Conservation (phyloP, 2,797 vertebrate species). For the Sebastiscus albofasciatus region DNA sequence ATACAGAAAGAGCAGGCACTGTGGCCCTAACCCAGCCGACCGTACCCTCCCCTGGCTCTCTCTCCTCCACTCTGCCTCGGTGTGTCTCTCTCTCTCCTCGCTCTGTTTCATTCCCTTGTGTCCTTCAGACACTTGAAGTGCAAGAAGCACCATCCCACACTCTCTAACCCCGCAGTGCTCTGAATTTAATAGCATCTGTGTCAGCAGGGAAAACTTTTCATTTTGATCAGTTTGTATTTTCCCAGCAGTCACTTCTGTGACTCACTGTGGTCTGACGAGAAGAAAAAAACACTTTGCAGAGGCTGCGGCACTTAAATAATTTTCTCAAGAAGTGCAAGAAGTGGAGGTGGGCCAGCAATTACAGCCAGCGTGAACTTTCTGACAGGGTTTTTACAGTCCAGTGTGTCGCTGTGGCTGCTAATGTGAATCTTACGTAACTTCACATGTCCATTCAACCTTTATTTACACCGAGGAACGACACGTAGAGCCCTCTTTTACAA, state of each 20-base stretch:
- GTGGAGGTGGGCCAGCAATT: conserved; percentile 43
- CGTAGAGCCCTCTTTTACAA: neutral
- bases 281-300: conserved; percentile 8
- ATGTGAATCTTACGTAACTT: neutral
- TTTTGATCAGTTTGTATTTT: conserved; percentile 55
- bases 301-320: conserved; percentile 1
- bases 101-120: conserved; percentile 11
- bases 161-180: conserved; percentile 22
- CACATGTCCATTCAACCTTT: neutral
- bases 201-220: conserved; percentile 55
- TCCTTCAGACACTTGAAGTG: conserved; percentile 50
- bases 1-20: conserved; percentile 74
- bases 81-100: neutral
- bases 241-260: conserved; percentile 42
- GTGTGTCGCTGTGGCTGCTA: neutral
- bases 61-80: neutral
- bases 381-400: neutral
- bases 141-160: conserved; percentile 34
- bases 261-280: conserved; percentile 35
- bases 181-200: conserved; percentile 47
- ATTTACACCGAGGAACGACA: neutral
- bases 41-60: conserved; percentile 12
- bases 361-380: conserved; percentile 6
- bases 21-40: conserved; percentile 50
- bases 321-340: conserved; percentile 31